These are phyloP conservation scores for Gambusia yucatana DNA, from an alignment of 2,797 vertebrate species.

Conservation along the genomic window DNA sequence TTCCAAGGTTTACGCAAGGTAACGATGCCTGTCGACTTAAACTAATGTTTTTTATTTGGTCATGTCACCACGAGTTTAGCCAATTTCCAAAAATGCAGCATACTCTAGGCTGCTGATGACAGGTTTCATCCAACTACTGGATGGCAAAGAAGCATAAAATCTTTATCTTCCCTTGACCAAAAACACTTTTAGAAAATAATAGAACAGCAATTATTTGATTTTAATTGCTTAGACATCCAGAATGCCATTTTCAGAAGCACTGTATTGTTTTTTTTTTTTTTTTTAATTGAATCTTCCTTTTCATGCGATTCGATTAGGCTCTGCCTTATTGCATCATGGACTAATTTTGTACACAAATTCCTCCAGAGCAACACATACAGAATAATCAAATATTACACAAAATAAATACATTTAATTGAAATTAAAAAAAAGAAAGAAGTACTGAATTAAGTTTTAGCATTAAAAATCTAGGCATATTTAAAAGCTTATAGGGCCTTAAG, in stretches of 20 bases:
- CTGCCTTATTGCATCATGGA: neutral
- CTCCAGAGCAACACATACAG: neutral
- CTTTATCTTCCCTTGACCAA: neutral
- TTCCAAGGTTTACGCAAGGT: neutral
- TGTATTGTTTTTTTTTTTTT: neutral
- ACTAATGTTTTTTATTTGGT: neutral
- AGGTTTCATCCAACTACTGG: neutral
- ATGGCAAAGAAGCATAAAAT: neutral
- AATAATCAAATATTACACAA: neutral
- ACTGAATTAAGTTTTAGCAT: neutral
- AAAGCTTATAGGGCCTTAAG: neutral
- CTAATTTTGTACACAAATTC: neutral
- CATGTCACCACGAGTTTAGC: neutral
- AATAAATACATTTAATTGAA: neutral
- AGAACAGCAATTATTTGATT: neutral
- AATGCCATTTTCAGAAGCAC: neutral
- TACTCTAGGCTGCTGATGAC: neutral
- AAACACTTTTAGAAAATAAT: neutral
- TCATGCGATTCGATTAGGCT: neutral
- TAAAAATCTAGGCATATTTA: neutral
- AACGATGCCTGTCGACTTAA: neutral
- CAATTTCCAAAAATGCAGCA: neutral
- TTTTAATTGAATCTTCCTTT: neutral
- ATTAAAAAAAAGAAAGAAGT: neutral
- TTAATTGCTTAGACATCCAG: neutral